Percentiles rank a stretch among this genome's conserved stretches.
Evolutionary conservation across 1,140 invertebrate genomes (phyloP).

Genomic region (Saccostrea glomerata): DNA sequence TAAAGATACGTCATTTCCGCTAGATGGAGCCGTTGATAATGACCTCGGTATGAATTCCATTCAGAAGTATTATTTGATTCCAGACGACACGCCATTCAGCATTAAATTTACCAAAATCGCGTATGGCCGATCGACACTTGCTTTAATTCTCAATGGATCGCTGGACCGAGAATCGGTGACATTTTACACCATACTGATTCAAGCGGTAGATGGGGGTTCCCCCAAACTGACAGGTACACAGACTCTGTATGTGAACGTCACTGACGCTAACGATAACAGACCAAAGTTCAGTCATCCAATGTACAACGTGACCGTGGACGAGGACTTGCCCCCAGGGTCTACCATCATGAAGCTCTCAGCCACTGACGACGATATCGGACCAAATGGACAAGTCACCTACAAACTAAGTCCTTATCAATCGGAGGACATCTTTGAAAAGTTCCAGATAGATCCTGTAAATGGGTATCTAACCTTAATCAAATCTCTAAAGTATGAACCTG

Average conservation of each 20-base stretch:
- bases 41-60: conserved; percentile 67
- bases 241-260: conserved; percentile 69
- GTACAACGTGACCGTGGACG: conserved; percentile 86
- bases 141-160: conserved; percentile 61
- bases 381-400: conserved; percentile 71
- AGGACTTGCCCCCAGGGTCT: conserved; percentile 76
- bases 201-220: conserved; percentile 92
- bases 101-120: conserved; percentile 60
- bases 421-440: conserved; percentile 55
- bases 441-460: conserved; percentile 50
- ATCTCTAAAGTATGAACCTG: conserved; percentile 54
- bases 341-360: conserved; percentile 66
- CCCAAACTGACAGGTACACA: conserved; percentile 83
- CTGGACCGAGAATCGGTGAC: conserved; percentile 93
- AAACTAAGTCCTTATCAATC: conserved; percentile 69
- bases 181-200: conserved; percentile 92
- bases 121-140: conserved; percentile 65
- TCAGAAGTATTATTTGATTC: conserved; percentile 62
- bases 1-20: conserved; percentile 56
- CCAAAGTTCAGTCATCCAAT: conserved; percentile 84
- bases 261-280: conserved; percentile 95
- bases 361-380: conserved; percentile 68
- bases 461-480: conserved; percentile 58
- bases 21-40: conserved; percentile 66
- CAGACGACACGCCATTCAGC: conserved; percentile 61